A percentile compares a stretch with the other conserved stretches of the same genome.
These are phyloP conservation scores for Matsumyia berberina DNA, from an alignment of 2,888 invertebrate genomes.

Conservation along the genomic window DNA sequence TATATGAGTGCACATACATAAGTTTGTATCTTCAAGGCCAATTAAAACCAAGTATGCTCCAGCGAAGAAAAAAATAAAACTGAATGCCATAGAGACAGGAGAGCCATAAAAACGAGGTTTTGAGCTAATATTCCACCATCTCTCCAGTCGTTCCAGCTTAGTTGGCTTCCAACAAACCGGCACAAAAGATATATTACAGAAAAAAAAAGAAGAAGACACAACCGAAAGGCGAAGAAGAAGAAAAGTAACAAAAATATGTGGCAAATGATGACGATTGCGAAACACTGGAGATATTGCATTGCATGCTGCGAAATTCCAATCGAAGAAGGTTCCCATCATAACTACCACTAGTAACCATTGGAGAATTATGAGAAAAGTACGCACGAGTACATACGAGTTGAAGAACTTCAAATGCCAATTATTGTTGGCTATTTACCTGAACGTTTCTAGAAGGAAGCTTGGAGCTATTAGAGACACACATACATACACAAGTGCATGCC, in stretches of 20 bases:
- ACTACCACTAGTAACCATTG: neutral
- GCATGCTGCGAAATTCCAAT: conserved; percentile 21
- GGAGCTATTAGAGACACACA: too few species aligned
- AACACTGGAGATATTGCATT: conserved; percentile 18
- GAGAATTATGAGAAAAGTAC: too few species aligned
- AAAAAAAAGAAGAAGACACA: conserved; percentile 6
- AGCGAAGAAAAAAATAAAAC: neutral
- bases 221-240: neutral
- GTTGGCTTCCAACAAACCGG: conserved; percentile 37
- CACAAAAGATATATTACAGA: neutral
- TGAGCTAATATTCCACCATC: conserved; percentile 22
- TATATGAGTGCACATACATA: too few species aligned
- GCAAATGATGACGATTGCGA: conserved; percentile 37
- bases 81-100: too few species aligned
- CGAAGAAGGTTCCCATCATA: conserved; percentile 26
- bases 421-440: too few species aligned
- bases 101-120: conserved; percentile 5
- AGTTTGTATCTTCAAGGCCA: conserved; percentile 23
- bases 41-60: conserved; percentile 5
- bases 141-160: neutral
- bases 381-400: too few species aligned
- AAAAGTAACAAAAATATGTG: conserved; percentile 22
- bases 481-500: too few species aligned
- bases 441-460: too few species aligned
- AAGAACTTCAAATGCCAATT: too few species aligned